Conservation (phyloP, 2,113 vertebrate species). For the Sialia sialis region DNA sequence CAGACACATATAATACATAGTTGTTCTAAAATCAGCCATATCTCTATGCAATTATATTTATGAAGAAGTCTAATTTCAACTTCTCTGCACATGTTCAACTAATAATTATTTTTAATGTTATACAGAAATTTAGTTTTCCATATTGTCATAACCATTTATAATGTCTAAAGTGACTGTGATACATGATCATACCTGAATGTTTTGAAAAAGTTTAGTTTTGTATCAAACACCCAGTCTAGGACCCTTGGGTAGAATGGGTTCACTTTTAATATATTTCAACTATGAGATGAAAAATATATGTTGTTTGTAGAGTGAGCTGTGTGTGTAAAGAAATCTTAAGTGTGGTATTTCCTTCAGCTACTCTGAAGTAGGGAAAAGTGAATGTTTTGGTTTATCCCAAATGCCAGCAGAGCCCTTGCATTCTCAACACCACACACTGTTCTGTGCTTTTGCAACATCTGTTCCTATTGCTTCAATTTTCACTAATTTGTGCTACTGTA, state of each 20-base stretch:
- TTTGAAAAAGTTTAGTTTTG: not conserved
- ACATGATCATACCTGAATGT: not conserved
- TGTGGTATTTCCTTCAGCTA: not conserved
- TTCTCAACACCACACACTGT: not conserved
- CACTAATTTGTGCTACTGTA: constrained; percentile 33
- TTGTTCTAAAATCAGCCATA: not conserved
- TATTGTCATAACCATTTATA: not conserved
- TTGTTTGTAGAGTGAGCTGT: not conserved
- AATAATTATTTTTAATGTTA: not conserved
- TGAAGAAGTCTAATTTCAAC: not conserved
- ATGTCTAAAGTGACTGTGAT: not conserved
- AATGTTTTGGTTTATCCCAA: not conserved
- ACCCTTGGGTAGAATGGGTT: not conserved
- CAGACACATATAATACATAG: not conserved
- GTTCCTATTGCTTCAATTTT: not conserved
- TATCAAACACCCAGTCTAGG: not conserved
- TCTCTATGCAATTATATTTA: not conserved
- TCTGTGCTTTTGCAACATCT: not conserved
- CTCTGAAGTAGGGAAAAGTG: not conserved
- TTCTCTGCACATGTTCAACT: not conserved
- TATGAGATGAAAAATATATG: not conserved
- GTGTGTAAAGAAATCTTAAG: not conserved
- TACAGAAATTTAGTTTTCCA: not conserved
- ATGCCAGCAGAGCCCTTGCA: not conserved
- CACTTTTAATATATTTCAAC: not conserved